phyloP scores from a whole-genome alignment of 2,888 invertebrate genomes.

The Drosophila prostipennis region DNA sequence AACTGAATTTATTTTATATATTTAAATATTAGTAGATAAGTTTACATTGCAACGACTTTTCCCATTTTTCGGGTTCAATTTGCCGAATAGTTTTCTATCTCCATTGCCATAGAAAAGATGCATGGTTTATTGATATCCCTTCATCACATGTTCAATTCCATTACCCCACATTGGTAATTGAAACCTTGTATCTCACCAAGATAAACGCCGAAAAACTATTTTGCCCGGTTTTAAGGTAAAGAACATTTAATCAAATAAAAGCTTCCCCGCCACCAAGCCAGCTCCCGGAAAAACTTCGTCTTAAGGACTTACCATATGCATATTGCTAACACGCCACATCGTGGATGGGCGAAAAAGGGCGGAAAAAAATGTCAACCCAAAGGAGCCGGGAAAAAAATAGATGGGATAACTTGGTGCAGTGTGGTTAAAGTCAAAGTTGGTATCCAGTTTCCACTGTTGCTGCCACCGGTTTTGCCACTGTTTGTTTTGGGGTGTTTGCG shows the following conservation, averaged over 20 bases:
- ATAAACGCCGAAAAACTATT: constrained; percentile 40
- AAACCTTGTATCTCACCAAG: constrained; percentile 15
- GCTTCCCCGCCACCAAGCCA: constrained; percentile 20
- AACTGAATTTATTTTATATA: no score
- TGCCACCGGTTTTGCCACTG: constrained; percentile 14
- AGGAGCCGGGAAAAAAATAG: constrained; percentile 33
- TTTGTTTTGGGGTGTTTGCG: constrained; percentile 52
- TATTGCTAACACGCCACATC: constrained; percentile 45
- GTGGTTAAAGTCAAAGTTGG: constrained; percentile 52
- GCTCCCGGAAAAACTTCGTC: constrained; percentile 20
- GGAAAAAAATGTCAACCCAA: constrained; percentile 38
- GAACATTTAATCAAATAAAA: constrained; percentile 62
- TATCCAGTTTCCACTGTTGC: constrained; percentile 20
- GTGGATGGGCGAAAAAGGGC: constrained; percentile 3
- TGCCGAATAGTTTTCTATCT: background rate
- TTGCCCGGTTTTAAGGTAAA: constrained; percentile 50
- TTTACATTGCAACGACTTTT: no score
- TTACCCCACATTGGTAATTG: constrained; percentile 26
- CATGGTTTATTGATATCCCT: constrained; percentile 14
- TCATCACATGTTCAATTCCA: constrained; percentile 25
- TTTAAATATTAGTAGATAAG: no score
- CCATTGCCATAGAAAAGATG: background rate
- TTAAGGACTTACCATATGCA: constrained; percentile 45
- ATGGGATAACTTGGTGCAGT: constrained; percentile 42
- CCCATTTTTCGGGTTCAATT: background rate